phyloP scores from a whole-genome alignment of 1,140 invertebrate species.

The Gonatopus flavifemur region DNA sequence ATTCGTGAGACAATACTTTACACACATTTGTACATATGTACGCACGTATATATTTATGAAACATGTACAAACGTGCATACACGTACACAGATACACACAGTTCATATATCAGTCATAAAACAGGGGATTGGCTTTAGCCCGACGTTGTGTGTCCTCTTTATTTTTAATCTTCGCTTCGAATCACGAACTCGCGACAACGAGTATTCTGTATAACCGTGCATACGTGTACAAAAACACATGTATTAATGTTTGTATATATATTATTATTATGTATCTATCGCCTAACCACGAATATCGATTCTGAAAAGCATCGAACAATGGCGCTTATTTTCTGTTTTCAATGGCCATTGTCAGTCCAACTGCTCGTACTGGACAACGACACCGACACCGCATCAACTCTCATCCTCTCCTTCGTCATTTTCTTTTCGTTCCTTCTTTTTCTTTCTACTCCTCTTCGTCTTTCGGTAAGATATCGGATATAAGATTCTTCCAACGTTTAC shows the following conservation, averaged over 20 bases:
- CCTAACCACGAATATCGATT: conserved; percentile 59
- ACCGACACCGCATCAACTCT: conserved; percentile 15
- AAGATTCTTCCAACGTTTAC: too few relatives aligned
- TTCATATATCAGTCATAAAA: conserved; percentile 16
- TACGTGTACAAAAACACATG: too few relatives aligned
- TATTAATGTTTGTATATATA: conserved; percentile 53
- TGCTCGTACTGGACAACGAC: conserved; percentile 35
- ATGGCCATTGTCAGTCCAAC: conserved; percentile 52
- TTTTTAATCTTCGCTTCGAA: conserved; percentile 52
- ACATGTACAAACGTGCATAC: neutral
- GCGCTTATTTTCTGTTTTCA: conserved; percentile 57
- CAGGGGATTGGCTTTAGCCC: conserved; percentile 20
- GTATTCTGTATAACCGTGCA: too few relatives aligned
- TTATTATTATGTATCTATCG: too few relatives aligned
- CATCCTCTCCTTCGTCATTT: neutral
- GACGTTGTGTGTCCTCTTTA: conserved; percentile 43
- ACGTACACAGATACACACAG: conserved; percentile 10
- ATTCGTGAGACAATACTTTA: too few relatives aligned
- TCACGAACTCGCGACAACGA: conserved; percentile 36
- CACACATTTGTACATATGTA: too few relatives aligned
- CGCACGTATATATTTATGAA: conserved; percentile 25
- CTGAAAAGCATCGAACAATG: conserved; percentile 57
- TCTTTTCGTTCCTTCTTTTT: neutral
- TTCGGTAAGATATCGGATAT: too few relatives aligned
- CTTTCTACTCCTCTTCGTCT: conserved; percentile 5